These are phyloP conservation scores for Cochlearius cochlearius DNA, from an alignment of 2,113 vertebrate genomes.

Conservation along the genomic window DNA sequence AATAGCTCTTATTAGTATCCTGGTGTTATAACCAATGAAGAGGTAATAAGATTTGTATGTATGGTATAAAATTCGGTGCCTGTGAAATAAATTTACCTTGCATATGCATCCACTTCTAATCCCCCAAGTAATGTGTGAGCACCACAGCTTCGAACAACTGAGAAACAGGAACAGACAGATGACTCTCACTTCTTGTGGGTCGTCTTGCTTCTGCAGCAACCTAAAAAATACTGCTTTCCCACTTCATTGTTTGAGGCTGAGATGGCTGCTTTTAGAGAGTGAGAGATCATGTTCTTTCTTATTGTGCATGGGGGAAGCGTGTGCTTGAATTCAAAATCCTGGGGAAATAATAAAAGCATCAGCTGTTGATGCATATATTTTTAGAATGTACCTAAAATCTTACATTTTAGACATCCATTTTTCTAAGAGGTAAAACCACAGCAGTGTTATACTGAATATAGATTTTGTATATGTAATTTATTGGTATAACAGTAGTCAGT, in stretches of 20 bases:
- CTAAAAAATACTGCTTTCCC: neutral
- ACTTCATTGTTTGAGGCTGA: neutral
- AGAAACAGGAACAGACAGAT: neutral
- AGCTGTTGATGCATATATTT: neutral
- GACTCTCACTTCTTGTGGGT: neutral
- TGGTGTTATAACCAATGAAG: neutral
- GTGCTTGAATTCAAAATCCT: neutral
- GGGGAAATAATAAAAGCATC: neutral
- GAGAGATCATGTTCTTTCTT: neutral
- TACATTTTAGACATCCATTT: neutral
- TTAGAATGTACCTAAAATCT: neutral
- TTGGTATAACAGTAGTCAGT: neutral
- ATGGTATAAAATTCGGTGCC: neutral
- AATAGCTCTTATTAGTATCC: neutral
- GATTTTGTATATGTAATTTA: neutral
- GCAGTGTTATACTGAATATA: neutral
- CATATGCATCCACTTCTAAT: neutral
- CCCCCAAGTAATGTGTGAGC: neutral
- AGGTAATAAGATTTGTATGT: neutral
- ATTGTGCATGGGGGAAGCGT: neutral
- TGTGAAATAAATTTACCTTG: neutral
- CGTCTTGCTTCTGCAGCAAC: neutral
- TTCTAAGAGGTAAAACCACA: neutral
- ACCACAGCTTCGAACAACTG: rapidly evolving
- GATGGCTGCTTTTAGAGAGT: neutral